These are phyloP conservation scores for Knipowitschia caucasica DNA, from an alignment of 2,797 vertebrate species.

Conservation along the genomic window DNA sequence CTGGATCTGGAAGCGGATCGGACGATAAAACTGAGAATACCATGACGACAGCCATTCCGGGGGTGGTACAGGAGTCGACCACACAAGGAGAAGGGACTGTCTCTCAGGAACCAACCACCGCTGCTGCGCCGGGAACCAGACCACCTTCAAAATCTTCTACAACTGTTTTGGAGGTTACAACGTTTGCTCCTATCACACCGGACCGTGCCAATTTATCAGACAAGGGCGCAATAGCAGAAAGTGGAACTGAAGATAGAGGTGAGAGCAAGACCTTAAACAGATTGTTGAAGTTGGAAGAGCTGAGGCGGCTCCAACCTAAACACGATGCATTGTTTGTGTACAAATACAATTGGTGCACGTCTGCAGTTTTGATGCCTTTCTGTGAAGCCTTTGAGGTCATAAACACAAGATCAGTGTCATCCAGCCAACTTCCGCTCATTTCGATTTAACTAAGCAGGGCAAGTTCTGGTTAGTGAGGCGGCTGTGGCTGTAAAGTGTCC, in stretches of 20 bases:
- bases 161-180: background rate
- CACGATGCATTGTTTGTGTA: too few species aligned
- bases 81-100: background rate
- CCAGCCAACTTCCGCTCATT: too few species aligned
- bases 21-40: background rate
- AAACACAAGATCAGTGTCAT: too few species aligned
- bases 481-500: too few species aligned
- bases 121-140: constrained; percentile 8
- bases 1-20: background rate
- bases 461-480: too few species aligned
- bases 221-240: constrained; percentile 1
- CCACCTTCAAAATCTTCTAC: constrained; percentile 21
- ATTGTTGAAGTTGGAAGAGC: too few species aligned
- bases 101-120: background rate
- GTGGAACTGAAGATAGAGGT: constrained; percentile 56
- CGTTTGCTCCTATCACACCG: constrained; percentile 8
- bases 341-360: too few species aligned
- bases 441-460: too few species aligned
- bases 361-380: too few species aligned
- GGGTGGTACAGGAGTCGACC: background rate
- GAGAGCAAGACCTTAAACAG: too few species aligned
- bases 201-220: constrained; percentile 39
- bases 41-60: constrained; percentile 15
- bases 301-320: too few species aligned
- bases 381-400: too few species aligned